Base-by-base conservation (phyloP, 2,888 invertebrate genomes). In the Pardosa pseudoannulata region DNA sequence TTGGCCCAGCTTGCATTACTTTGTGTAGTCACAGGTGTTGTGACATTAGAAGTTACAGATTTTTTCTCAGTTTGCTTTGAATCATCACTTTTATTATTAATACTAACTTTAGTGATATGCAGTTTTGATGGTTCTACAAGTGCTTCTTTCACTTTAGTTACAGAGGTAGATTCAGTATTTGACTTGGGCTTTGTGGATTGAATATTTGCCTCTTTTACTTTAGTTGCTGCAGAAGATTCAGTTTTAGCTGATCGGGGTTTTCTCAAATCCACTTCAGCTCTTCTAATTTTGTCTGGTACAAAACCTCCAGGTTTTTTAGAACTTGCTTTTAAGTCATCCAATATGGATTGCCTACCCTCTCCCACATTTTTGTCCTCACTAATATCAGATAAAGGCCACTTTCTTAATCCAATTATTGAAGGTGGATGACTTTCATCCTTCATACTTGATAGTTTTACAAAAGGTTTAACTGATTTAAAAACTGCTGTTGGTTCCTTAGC, bases 91-190 rank as follows among this genome's bases (percentile, higher is more conserved):
- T 68, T 62, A 29, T 74, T 79, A 27, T 80, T 80, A 36, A 87
- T 50, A 56, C 32, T 87, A 41, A 87, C 75, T 80, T 87, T 87
- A 64, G 79, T 80, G 79, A 87, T 80, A 79, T 87, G 87, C 71
- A 87, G 67, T 72, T 87, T 87, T 28, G 76, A 76, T 72, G 87
- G 23, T 68, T 85, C 83, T 28, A 27, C 39, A 39, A 39, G 28
- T 19, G 65, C 36, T 3, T 85, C 75, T 56, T 70, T 82, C 11
- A 56, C 3, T 56, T 56, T 56, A 2, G 50, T 67, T 28, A 29
- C 9, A 11, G 39, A 46, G 72, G 64, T 6, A 50, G 27, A 16
- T 62, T 74, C 46, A 36, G 36, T 62, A 16, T 56, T 74, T 31
- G 62, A 36, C 16, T 74, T 74, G 11, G 28, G 46, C 5, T 46